A percentile compares a stretch with the other conserved stretches of the same genome.
phyloP scores from a whole-genome alignment of 2,113 vertebrate genomes.

The Jacana jacana region DNA sequence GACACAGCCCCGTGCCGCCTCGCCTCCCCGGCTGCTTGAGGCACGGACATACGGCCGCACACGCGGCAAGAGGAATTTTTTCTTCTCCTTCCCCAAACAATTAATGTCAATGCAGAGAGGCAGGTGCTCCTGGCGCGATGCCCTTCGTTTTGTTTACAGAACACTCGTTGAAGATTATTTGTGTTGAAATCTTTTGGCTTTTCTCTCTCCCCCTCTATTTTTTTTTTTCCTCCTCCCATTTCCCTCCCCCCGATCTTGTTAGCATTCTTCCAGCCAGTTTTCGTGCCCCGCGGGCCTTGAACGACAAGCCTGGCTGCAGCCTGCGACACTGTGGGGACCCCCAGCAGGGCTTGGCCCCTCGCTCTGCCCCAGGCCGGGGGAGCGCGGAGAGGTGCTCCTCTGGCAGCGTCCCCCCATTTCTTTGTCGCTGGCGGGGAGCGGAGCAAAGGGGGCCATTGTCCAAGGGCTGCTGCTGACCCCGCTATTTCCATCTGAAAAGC shows the following conservation, averaged over 20 bases:
- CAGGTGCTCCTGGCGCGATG: constrained; percentile 67
- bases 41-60: not conserved
- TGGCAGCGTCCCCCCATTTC: not conserved
- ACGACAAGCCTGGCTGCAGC: not conserved
- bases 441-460: constrained; percentile 16
- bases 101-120: constrained; percentile 50
- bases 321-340: not conserved
- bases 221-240: not conserved
- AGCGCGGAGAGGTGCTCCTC: not conserved
- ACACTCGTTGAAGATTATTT: constrained; percentile 71
- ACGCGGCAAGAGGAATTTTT: not conserved
- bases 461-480: constrained; percentile 32
- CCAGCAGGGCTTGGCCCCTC: not conserved
- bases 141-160: constrained; percentile 65
- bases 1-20: accelerated
- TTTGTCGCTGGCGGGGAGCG: not conserved
- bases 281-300: not conserved
- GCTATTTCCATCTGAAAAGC: constrained; percentile 65
- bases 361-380: not conserved
- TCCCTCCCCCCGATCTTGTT: not conserved
- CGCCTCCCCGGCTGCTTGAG: not conserved
- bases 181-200: constrained; percentile 64
- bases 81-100: constrained; percentile 19
- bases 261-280: constrained; percentile 48
- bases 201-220: not conserved